Evolutionary conservation across 92 coral and sea anemone genomes (phyloP).

Genomic region (Phymanthus crucifer): DNA sequence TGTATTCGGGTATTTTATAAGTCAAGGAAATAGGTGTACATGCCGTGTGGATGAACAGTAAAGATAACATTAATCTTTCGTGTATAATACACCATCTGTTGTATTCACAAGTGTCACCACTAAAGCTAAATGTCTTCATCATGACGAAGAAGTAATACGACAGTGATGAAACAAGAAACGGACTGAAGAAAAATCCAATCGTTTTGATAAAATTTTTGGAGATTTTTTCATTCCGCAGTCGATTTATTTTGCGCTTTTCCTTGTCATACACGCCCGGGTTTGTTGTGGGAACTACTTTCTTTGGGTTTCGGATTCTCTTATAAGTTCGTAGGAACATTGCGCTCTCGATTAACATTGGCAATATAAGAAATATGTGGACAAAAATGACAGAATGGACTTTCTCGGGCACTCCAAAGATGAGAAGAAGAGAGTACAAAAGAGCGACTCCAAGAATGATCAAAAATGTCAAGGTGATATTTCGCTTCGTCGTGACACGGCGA

Average conservation of each 20-base stretch:
- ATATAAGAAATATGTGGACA: constrained; percentile 10
- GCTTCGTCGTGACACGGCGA: background rate
- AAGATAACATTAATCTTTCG: background rate
- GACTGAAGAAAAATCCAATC: background rate
- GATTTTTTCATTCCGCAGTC: constrained; percentile 12
- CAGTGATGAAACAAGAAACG: background rate
- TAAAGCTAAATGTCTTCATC: background rate
- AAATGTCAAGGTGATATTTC: background rate
- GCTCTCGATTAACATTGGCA: background rate
- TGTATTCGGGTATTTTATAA: constrained; percentile 1
- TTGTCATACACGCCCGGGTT: background rate
- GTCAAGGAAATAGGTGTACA: constrained; percentile 1
- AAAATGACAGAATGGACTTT: constrained; percentile 11
- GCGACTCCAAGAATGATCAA: background rate
- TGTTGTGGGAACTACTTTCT: background rate
- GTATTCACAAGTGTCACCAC: background rate
- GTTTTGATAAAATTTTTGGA: constrained; percentile 16
- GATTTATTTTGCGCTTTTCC: constrained; percentile 13
- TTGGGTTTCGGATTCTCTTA: constrained; percentile 14
- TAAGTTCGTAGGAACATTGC: background rate
- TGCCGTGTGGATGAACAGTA: background rate
- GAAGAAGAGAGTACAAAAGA: constrained; percentile 1
- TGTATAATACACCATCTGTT: constrained; percentile 24
- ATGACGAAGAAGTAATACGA: constrained; percentile 16
- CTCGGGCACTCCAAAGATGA: background rate